phyloP scores from a whole-genome alignment of 2,888 invertebrate genomes.

The Drosophila fulvimacula region DNA sequence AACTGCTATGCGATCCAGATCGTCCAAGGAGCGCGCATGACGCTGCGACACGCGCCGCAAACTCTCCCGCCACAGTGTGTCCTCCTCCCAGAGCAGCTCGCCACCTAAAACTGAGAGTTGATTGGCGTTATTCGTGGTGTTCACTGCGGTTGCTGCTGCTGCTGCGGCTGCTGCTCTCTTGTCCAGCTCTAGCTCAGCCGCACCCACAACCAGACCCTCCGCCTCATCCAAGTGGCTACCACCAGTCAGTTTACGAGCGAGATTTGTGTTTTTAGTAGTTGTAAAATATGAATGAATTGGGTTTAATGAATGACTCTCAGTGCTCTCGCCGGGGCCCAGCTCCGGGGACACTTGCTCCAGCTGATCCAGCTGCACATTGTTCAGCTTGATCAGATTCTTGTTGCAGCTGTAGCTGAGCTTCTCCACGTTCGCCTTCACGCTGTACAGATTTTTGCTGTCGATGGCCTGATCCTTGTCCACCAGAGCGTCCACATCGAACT shows the following conservation, averaged over 20 bases:
- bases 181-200: slow-evolving; percentile 24
- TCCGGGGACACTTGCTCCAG: slow-evolving; percentile 40
- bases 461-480: slow-evolving; percentile 87
- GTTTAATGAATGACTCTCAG: slow-evolving; percentile 54
- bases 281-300: slow-evolving; percentile 68
- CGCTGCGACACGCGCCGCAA: slow-evolving; percentile 91
- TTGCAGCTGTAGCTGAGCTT: slow-evolving; percentile 82
- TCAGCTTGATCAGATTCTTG: slow-evolving; percentile 74
- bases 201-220: slow-evolving; percentile 30
- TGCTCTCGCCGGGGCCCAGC: slow-evolving; percentile 35
- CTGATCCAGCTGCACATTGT: slow-evolving; percentile 28
- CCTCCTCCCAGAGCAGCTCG: slow-evolving; percentile 93
- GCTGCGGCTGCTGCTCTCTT: slow-evolving; percentile 32
- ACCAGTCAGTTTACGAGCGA: slow-evolving; percentile 67
- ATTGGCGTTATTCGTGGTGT: slow-evolving; percentile 59
- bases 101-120: slow-evolving; percentile 85
- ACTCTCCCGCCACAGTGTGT: slow-evolving; percentile 92
- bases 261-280: slow-evolving; percentile 78
- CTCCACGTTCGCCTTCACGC: slow-evolving; percentile 82
- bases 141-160: slow-evolving; percentile 5
- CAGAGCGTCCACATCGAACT: slow-evolving; percentile 87
- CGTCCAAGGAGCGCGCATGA: slow-evolving; percentile 93
- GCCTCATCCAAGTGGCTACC: slow-evolving; percentile 58
- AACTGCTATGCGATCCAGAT: slow-evolving; percentile 87
- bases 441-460: slow-evolving; percentile 83